phyloP scores from a whole-genome alignment of 2,888 invertebrate species.

The Branchipolynoe longqiensis region DNA sequence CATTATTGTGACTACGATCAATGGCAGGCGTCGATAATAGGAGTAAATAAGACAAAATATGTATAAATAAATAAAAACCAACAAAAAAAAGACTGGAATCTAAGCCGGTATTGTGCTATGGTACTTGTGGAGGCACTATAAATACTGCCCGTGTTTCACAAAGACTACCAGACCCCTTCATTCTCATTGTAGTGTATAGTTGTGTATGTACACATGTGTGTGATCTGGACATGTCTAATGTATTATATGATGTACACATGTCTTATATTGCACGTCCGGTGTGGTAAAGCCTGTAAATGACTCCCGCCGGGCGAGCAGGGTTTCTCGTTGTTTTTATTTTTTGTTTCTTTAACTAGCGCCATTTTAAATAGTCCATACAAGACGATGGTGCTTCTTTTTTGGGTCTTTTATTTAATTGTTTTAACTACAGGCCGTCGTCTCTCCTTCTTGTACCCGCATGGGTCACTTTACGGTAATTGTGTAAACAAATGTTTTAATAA shows the following conservation, averaged over 20 bases:
- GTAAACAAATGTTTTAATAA: no score
- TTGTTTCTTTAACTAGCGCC: no score
- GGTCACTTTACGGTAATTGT: slow-evolving; percentile 50
- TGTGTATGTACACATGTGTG: slow-evolving; percentile 42
- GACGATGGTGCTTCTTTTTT: slow-evolving; percentile 46
- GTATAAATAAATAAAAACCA: no score
- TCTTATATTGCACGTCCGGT: no score
- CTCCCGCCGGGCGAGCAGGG: neutral
- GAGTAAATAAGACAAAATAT: no score
- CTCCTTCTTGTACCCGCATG: slow-evolving; percentile 35
- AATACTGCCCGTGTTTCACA: slow-evolving; percentile 14
- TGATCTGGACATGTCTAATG: slow-evolving; percentile 48
- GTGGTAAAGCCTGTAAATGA: no score
- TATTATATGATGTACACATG: slow-evolving; percentile 43
- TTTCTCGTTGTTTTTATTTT: no score
- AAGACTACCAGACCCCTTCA: slow-evolving; percentile 34
- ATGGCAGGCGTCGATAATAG: no score
- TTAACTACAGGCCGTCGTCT: slow-evolving; percentile 4
- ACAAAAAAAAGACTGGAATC: no score
- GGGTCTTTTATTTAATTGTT: no score
- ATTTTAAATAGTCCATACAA: slow-evolving; percentile 41
- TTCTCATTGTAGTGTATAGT: slow-evolving; percentile 52
- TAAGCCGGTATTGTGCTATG: slow-evolving; percentile 38
- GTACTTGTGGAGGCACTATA: slow-evolving; percentile 56
- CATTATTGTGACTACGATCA: no score